These are phyloP conservation scores for Ailuropoda melanoleuca DNA, from an alignment of 2,113 vertebrate genomes.

Conservation along the genomic window DNA sequence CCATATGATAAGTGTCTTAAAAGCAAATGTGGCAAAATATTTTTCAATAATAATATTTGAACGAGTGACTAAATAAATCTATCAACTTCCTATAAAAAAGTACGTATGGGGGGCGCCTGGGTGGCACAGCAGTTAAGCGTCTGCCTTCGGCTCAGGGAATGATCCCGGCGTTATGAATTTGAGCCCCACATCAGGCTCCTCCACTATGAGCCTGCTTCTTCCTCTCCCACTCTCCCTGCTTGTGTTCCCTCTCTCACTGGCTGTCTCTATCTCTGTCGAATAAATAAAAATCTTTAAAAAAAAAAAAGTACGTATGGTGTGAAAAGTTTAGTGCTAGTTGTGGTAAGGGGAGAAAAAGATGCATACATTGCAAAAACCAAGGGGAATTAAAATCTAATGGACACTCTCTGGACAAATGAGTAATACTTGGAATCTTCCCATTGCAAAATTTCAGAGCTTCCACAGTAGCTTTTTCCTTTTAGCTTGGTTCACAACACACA, in stretches of 20 bases:
- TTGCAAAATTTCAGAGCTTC: not conserved
- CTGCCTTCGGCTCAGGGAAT: too few species aligned
- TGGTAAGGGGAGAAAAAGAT: not conserved
- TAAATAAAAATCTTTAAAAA: too few species aligned
- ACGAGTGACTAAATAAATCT: not conserved
- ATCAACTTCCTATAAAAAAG: not conserved
- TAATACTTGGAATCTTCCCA: not conserved
- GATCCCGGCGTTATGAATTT: too few species aligned
- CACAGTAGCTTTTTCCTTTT: not conserved
- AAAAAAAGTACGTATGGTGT: not conserved
- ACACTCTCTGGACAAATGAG: not conserved
- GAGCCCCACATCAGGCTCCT: too few species aligned
- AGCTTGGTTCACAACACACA: not conserved
- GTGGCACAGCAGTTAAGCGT: too few species aligned
- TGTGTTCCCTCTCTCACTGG: too few species aligned
- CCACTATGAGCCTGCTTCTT: too few species aligned
- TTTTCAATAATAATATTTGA: not conserved
- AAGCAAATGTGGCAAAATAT: not conserved
- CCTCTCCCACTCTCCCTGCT: too few species aligned
- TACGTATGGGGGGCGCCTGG: too few species aligned
- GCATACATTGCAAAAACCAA: not conserved
- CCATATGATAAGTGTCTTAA: not conserved
- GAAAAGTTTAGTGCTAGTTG: not conserved
- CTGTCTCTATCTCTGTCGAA: too few species aligned
- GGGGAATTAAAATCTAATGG: slow-evolving; percentile 18